phyloP scores from a whole-genome alignment of 2,797 vertebrate genomes.

The Nyctibius grandis region DNA sequence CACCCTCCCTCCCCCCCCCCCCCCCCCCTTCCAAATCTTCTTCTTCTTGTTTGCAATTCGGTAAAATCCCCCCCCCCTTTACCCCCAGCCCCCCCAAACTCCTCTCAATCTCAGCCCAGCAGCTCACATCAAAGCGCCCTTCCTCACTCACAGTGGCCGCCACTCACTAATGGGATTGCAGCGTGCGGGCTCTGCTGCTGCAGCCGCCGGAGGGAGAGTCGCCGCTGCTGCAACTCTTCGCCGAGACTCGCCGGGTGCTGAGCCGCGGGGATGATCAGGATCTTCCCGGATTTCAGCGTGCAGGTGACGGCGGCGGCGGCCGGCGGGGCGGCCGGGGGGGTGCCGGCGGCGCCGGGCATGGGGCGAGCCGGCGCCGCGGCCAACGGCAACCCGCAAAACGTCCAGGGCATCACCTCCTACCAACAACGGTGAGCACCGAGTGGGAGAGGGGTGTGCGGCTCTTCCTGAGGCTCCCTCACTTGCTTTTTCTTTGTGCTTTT shows the following conservation, averaged over 20 bases:
- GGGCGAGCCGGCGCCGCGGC: constrained; percentile 82
- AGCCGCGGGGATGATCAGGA: constrained; percentile 87
- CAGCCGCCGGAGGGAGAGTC: constrained; percentile 75
- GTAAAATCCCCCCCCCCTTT: neutral
- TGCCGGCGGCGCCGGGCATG: constrained; percentile 83
- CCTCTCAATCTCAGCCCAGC: constrained; percentile 24
- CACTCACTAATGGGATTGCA: constrained; percentile 86
- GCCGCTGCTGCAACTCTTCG: constrained; percentile 63
- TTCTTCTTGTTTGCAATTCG: constrained; percentile 68
- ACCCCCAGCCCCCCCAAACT: constrained; percentile 29
- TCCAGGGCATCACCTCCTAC: constrained; percentile 91
- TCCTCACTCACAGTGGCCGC: constrained; percentile 73
- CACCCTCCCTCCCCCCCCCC: neutral
- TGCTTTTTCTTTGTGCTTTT: constrained; percentile 62
- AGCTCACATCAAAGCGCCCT: constrained; percentile 79
- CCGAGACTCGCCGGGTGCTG: constrained; percentile 74
- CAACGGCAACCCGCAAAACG: constrained; percentile 91
- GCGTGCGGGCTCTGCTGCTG: constrained; percentile 79
- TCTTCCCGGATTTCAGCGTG: constrained; percentile 99
- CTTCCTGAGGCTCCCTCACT: constrained; percentile 50
- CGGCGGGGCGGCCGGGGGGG: constrained; percentile 82
- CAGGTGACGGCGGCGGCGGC: constrained; percentile 92
- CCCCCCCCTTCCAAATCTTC: neutral
- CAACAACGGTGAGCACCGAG: constrained; percentile 90
- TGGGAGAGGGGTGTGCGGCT: constrained; percentile 49